Percentiles rank a stretch among this genome's conserved stretches.
phyloP scores from a whole-genome alignment of 37 sponge, comb jelly and placozoan genomes.

The Amphimedon queenslandica region DNA sequence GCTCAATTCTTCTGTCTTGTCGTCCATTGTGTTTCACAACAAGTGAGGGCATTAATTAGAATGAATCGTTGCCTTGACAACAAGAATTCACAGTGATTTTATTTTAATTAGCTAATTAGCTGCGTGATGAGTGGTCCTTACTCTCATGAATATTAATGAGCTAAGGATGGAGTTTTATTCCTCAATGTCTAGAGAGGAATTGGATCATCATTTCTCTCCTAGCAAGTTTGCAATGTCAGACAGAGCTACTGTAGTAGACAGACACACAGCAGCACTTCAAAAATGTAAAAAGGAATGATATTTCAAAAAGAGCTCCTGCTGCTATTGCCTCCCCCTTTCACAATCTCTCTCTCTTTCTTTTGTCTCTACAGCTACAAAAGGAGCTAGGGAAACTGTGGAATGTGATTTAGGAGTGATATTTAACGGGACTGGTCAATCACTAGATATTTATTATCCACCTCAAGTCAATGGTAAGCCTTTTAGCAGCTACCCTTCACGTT shows the following conservation, averaged over 20 bases:
- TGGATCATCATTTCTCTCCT: conserved; percentile 44
- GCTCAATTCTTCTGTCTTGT: neutral
- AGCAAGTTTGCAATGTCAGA: conserved; percentile 43
- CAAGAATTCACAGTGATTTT: no score
- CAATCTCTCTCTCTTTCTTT: no score
- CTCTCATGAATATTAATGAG: neutral
- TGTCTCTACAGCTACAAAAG: conserved; percentile 10
- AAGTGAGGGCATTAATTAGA: conserved; percentile 3
- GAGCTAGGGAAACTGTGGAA: conserved; percentile 4
- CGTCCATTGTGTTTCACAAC: conserved; percentile 6
- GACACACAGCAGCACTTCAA: neutral
- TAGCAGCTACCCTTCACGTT: neutral
- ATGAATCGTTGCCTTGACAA: neutral
- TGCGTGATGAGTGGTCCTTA: no score
- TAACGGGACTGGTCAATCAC: conserved; percentile 24
- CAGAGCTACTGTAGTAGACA: conserved; percentile 20
- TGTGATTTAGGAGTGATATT: conserved; percentile 54
- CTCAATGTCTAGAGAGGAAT: conserved; percentile 13
- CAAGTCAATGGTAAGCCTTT: neutral
- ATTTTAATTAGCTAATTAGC: no score
- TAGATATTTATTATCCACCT: conserved; percentile 57
- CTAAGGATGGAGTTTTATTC: neutral
- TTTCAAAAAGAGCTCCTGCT: no score
- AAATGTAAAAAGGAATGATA: no score
- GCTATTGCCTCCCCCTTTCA: no score